Conservation (phyloP, 2,113 vertebrate genomes). For the Tyto alba region DNA sequence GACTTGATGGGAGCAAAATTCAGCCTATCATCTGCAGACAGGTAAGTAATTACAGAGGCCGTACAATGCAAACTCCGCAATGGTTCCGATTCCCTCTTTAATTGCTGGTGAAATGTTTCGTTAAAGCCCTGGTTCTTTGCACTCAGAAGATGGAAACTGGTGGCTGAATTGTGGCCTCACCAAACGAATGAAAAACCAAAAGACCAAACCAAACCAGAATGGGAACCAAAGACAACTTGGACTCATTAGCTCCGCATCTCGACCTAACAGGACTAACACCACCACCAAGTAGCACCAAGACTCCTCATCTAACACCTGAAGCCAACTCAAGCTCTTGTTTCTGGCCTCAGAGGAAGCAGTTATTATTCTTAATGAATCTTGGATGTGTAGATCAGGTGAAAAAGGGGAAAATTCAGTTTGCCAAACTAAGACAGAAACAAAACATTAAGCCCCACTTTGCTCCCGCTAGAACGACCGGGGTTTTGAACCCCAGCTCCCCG, state of each 20-base stretch:
- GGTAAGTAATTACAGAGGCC: conserved; percentile 73
- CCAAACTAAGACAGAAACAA: neutral
- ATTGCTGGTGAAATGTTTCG: conserved; percentile 72
- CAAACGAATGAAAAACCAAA: conserved; percentile 2
- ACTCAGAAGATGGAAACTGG: conserved; percentile 63
- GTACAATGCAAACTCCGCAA: conserved; percentile 68
- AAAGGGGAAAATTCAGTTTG: neutral
- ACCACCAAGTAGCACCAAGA: conserved; percentile 40
- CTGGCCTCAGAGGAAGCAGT: conserved; percentile 37
- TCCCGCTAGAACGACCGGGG: neutral
- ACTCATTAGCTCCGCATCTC: conserved; percentile 2
- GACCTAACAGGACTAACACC: conserved; percentile 5
- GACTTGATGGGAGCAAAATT: conserved; percentile 66
- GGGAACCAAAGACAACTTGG: conserved; percentile 35
- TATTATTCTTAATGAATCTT: conserved; percentile 25
- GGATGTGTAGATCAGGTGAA: conserved; percentile 18
- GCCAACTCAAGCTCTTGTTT: conserved; percentile 21
- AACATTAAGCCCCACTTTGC: neutral
- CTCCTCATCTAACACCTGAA: neutral
- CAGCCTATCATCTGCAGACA: conserved; percentile 66
- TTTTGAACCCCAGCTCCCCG: accelerated
- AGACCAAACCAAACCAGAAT: conserved; percentile 33
- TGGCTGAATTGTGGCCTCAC: conserved; percentile 35
- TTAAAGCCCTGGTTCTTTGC: conserved; percentile 60
- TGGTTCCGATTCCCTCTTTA: conserved; percentile 65